Evolutionary conservation across 2,797 vertebrate genomes (phyloP), one percentile per base, ranked within the genome.

Genomic region (Phoxinus dragarum): DNA sequence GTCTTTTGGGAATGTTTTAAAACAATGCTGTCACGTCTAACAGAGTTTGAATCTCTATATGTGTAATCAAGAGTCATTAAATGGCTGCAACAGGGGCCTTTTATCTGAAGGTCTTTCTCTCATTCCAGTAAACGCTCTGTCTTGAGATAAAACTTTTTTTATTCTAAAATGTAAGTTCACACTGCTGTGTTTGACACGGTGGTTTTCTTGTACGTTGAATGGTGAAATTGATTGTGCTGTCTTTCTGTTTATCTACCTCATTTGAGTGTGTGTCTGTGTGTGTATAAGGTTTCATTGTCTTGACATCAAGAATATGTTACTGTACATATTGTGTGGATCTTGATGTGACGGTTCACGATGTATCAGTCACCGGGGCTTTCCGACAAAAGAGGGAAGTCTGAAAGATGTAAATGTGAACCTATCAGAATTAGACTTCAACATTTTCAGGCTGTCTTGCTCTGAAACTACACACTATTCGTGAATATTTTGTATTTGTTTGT

Each of bases 351-450:
- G 14, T 42, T 42, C 66, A 38, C 42, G 54, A 14, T 21, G 19
- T 27, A 36, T 52, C 69, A 23, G 52, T 59, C 49, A 4, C 34
- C 9, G 47, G 66, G 56, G 56, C 38, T 68, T 49, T 78, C 27
- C 0, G 64, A 73, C 12, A 81, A 75, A 44, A 56, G 76, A 72
- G 56, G 66, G 69, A 49, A 71, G 47, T 31, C 42, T 49, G 49
- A 67, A 71, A 80, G 42, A 42, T 80, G 54, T 84, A 79, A 81
- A 87, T 81, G 86, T 90, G 93, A 89, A 86, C 36, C 79, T 31
- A 49, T 56, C 21, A 40, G 47, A 81, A 54, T 19, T 72, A 19
- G 52, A 44, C 7, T 36, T 82, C 5, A n/a, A 31, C 14, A 31
- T 67, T 40, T 31, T 42, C 23, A 44, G 64, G 49, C 54, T 36